Conservation (phyloP, 23 tunicate species). For the Oikopleura vanhoeffeni region DNA sequence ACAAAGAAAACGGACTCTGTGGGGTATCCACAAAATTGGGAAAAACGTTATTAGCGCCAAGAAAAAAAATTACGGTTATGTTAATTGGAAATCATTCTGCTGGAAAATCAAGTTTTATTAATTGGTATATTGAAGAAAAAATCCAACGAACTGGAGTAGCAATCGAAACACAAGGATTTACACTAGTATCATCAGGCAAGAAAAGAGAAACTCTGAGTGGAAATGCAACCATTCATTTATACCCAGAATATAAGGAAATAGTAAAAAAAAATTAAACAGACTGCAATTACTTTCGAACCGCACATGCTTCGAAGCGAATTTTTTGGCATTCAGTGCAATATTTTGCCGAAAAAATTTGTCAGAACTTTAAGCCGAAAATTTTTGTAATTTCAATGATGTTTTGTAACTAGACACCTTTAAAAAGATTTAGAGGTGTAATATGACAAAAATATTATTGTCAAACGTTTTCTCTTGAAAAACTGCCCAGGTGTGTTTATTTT, state of each 20-base stretch:
- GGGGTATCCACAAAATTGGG: background rate
- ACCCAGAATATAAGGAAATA: background rate
- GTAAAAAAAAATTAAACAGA: no score
- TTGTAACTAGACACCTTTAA: no score
- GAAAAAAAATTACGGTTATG: constrained; percentile 86
- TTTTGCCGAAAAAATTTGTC: no score
- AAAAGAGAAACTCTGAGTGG: constrained; percentile 81
- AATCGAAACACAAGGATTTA: constrained; percentile 89
- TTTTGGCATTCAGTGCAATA: no score
- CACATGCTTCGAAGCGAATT: no score
- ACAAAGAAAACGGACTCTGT: constrained; percentile 27
- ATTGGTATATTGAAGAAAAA: constrained; percentile 87
- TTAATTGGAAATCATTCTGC: constrained; percentile 95
- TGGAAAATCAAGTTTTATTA: constrained; percentile 81
- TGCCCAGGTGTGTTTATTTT: no score
- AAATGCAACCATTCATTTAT: background rate
- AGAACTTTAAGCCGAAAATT: no score
- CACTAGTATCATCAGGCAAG: constrained; percentile 70
- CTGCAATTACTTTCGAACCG: no score
- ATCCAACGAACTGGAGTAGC: constrained; percentile 92
- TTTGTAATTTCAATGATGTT: no score
- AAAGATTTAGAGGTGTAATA: no score
- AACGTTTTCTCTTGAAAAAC: no score
- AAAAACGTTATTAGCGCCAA: constrained; percentile 24
- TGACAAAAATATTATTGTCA: no score